A percentile compares a stretch with the other conserved stretches of the same genome.
phyloP scores from a whole-genome alignment of 2,888 invertebrate species.

The Melanophora roralis region DNA sequence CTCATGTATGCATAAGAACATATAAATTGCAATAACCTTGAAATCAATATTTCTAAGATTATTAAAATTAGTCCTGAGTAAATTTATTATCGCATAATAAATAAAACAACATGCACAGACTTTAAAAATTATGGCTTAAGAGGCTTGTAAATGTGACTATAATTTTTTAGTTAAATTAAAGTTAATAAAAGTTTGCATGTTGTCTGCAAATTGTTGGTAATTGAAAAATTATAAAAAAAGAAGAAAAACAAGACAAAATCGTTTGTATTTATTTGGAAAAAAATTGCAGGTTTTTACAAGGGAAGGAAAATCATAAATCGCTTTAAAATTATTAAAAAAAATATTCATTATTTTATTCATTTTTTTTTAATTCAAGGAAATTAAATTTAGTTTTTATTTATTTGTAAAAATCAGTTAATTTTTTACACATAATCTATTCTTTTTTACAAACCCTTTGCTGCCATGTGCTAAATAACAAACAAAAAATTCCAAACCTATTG shows the following conservation, averaged over 20 bases:
- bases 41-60: background rate
- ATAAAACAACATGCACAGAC: background rate
- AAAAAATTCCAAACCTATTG: background rate
- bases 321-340: slow-evolving; percentile 4
- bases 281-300: slow-evolving; percentile 14
- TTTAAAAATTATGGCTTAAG: slow-evolving; percentile 9
- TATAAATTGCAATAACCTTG: slow-evolving; percentile 16
- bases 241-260: too few relatives aligned
- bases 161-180: slow-evolving; percentile 49
- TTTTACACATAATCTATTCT: too few relatives aligned
- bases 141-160: slow-evolving; percentile 45
- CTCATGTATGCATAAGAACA: too few relatives aligned
- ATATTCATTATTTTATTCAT: too few relatives aligned
- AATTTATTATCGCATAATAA: slow-evolving; percentile 19
- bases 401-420: too few relatives aligned
- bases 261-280: too few relatives aligned
- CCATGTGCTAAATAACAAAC: too few relatives aligned
- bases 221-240: slow-evolving; percentile 42
- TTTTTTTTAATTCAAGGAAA: too few relatives aligned
- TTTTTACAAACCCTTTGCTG: too few relatives aligned
- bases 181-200: slow-evolving; percentile 57
- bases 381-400: too few relatives aligned
- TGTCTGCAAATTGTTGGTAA: slow-evolving; percentile 47
- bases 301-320: background rate
- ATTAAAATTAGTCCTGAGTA: background rate